Percentiles rank a stretch among this genome's conserved stretches.
These are phyloP conservation scores for Motacilla alba DNA, from an alignment of 2,113 vertebrate species.

Conservation along the genomic window DNA sequence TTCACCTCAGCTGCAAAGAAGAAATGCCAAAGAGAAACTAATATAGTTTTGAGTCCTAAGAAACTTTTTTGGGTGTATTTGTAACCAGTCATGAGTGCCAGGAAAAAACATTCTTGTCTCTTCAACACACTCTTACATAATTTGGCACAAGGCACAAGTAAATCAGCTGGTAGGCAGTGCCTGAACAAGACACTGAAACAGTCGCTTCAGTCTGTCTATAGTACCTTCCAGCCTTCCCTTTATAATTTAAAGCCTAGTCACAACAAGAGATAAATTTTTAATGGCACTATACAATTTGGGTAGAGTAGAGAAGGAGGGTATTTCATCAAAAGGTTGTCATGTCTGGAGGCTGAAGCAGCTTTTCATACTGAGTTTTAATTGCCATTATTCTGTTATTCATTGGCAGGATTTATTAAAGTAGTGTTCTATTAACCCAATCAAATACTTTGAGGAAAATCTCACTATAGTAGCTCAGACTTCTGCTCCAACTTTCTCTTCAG, in stretches of 20 bases:
- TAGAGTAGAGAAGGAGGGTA: not conserved
- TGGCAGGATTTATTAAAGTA: not conserved
- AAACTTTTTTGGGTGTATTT: not conserved
- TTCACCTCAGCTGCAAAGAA: not conserved
- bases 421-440: not conserved
- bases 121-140: not conserved
- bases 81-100: not conserved
- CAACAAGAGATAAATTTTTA: not conserved
- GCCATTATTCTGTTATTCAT: not conserved
- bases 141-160: not conserved
- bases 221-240: not conserved
- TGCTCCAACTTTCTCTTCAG: not conserved
- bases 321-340: not conserved
- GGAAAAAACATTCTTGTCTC: not conserved
- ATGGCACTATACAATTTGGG: not conserved
- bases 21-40: not conserved
- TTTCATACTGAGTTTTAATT: not conserved
- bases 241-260: not conserved
- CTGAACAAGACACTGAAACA: not conserved
- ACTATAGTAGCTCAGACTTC: not conserved
- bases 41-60: not conserved
- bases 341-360: not conserved
- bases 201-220: not conserved
- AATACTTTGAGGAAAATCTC: not conserved
- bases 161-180: slow-evolving; percentile 14